Evolutionary conservation across 2,113 vertebrate species (phyloP).

Genomic region (Numida meleagris): DNA sequence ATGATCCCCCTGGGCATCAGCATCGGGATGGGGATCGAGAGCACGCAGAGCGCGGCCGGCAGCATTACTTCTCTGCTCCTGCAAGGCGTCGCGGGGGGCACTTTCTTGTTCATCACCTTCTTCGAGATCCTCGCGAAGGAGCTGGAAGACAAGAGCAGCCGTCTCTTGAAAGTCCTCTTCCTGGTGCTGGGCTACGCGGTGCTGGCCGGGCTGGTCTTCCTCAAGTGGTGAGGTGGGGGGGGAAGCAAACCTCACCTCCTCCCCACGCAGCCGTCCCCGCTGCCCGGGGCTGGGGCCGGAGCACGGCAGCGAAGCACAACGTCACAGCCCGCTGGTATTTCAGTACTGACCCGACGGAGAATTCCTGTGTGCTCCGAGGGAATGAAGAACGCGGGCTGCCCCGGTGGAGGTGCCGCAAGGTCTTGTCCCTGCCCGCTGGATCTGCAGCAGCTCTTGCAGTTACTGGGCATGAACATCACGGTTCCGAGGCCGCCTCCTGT

Average conservation of each 20-base stretch:
- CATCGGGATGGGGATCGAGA: constrained; percentile 88
- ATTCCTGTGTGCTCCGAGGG: background rate
- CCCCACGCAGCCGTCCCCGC: background rate
- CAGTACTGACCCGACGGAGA: background rate
- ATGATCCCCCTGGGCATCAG: constrained; percentile 89
- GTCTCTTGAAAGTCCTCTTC: constrained; percentile 91
- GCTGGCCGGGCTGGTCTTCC: constrained; percentile 84
- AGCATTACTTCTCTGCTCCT: constrained; percentile 82
- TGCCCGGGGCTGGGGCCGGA: background rate
- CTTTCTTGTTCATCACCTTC: constrained; percentile 93
- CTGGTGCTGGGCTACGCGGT: constrained; percentile 86
- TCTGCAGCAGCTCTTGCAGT: background rate
- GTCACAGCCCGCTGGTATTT: accelerated
- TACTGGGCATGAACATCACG: accelerated
- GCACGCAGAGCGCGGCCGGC: constrained; percentile 75
- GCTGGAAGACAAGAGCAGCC: constrained; percentile 88
- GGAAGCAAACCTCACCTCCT: background rate
- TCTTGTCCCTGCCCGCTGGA: background rate
- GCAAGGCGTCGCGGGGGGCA: constrained; percentile 88
- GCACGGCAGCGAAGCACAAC: accelerated
- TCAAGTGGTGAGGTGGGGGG: constrained; percentile 82
- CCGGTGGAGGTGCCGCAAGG: background rate
- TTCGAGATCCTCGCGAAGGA: constrained; percentile 91
- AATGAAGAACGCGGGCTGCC: background rate
- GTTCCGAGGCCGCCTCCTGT: background rate